phyloP scores from a whole-genome alignment of 2,113 vertebrate species.

The Bujurquina vittata region DNA sequence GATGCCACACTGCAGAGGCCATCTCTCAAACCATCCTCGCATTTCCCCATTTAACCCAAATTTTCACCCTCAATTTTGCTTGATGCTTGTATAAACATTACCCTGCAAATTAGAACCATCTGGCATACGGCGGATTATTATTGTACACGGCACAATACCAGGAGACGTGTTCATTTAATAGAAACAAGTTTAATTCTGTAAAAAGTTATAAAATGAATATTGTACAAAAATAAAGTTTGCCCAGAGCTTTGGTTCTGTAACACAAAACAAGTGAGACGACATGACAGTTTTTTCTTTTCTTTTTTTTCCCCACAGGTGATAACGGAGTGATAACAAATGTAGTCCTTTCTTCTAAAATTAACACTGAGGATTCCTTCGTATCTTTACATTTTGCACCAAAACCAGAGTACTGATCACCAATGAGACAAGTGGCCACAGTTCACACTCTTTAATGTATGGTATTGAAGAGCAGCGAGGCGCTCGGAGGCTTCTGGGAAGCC shows the following conservation, averaged over 20 bases:
- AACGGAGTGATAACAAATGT: constrained; percentile 46
- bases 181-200: constrained; percentile 98
- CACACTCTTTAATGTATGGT: constrained; percentile 46
- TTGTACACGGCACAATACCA: constrained; percentile 47
- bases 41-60: constrained; percentile 18
- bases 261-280: constrained; percentile 90
- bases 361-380: constrained; percentile 51
- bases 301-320: constrained; percentile 54
- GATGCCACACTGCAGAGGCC: constrained; percentile 31
- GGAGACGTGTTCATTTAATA: constrained; percentile 80
- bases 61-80: constrained; percentile 49
- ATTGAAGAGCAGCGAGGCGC: constrained; percentile 15
- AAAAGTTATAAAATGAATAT: constrained; percentile 99
- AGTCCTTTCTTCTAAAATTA: constrained; percentile 23
- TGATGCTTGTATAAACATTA: constrained; percentile 35
- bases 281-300: constrained; percentile 43
- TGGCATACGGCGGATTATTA: constrained; percentile 9
- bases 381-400: constrained; percentile 11
- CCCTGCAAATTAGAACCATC: constrained; percentile 48
- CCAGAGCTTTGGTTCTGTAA: constrained; percentile 99
- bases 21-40: constrained; percentile 33
- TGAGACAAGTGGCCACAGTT: constrained; percentile 40
- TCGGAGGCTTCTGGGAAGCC: constrained; percentile 65
- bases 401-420: constrained; percentile 9
- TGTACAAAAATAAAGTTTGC: constrained; percentile 99